Conservation (phyloP, 2,888 invertebrate genomes). For the Mellilla xanthometata region DNA sequence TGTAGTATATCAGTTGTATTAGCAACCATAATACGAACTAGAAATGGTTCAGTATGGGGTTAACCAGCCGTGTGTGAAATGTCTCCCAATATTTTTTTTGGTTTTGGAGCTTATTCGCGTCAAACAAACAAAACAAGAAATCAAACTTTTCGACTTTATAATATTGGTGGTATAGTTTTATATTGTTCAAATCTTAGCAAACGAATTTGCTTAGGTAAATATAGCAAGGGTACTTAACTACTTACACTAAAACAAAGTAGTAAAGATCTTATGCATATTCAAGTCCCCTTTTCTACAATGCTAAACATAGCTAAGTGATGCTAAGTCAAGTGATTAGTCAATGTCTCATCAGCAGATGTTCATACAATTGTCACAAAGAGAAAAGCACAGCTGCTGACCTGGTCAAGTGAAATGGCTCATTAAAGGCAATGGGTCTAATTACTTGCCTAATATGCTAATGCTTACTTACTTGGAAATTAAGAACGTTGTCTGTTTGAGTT, state of each 20-base stretch:
- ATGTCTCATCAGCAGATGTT: conserved; percentile 39
- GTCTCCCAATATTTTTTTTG: too few species aligned
- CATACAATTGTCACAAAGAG: conserved; percentile 29
- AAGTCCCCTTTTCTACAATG: conserved; percentile 30
- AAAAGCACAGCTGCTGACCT: conserved; percentile 43
- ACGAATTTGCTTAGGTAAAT: too few species aligned
- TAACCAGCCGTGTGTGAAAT: too few species aligned
- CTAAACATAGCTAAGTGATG: conserved; percentile 12
- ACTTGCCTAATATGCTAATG: conserved; percentile 37
- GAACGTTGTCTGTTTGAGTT: conserved; percentile 2
- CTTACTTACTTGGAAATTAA: conserved; percentile 20
- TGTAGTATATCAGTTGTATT: too few species aligned
- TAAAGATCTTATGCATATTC: conserved; percentile 30
- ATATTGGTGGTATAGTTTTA: too few species aligned
- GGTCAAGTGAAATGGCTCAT: conserved; percentile 50
- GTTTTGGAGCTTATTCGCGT: too few species aligned
- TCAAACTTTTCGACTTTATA: too few species aligned
- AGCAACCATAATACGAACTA: too few species aligned
- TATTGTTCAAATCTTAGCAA: too few species aligned
- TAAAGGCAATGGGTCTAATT: conserved; percentile 53
- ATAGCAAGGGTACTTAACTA: too few species aligned
- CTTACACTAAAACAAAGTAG: conserved; percentile 7
- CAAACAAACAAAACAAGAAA: too few species aligned
- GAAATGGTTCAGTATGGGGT: too few species aligned
- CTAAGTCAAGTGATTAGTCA: conserved; percentile 39